Percentiles rank a stretch among this genome's conserved stretches.
Conservation (phyloP, 1,140 invertebrate genomes). For the Agrilus planipennis region DNA sequence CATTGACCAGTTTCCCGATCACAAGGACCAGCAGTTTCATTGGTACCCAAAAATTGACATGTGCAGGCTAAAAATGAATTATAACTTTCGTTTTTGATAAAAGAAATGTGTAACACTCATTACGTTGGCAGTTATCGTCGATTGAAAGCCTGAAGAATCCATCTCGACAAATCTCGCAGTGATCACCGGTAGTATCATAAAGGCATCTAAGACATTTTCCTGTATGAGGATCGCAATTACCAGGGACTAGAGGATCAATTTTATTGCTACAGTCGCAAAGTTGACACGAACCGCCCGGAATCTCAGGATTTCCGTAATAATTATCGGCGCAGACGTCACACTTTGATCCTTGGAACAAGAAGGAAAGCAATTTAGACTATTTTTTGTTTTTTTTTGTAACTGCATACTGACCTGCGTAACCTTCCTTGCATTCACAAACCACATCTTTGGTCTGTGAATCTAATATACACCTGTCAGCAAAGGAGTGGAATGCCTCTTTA, state of each 20-base stretch:
- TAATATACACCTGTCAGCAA: constrained; percentile 79
- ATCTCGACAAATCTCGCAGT: constrained; percentile 84
- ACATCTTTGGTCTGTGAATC: constrained; percentile 82
- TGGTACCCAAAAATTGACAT: constrained; percentile 85
- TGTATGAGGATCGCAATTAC: constrained; percentile 82
- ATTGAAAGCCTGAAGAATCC: constrained; percentile 84
- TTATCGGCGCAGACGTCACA: constrained; percentile 94
- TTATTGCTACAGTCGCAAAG: constrained; percentile 92
- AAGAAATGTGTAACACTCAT: constrained; percentile 1
- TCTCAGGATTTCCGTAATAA: constrained; percentile 83
- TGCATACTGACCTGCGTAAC: constrained; percentile 57
- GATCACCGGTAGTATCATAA: constrained; percentile 84
- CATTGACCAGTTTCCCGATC: constrained; percentile 80
- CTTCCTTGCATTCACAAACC: constrained; percentile 82
- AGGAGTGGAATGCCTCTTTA: constrained; percentile 65
- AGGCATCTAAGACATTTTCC: constrained; percentile 91
- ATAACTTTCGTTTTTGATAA: not conserved
- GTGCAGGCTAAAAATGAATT: constrained; percentile 50
- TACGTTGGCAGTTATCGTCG: constrained; percentile 56
- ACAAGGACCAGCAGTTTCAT: constrained; percentile 63
- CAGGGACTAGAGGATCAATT: constrained; percentile 69
- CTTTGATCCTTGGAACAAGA: constrained; percentile 62
- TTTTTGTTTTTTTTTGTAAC: too few species aligned
- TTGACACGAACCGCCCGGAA: constrained; percentile 71
- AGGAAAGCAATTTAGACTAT: too few species aligned